Base-by-base conservation (phyloP, 2,888 invertebrate genomes). In the Xanthorhoe spadicearia region DNA sequence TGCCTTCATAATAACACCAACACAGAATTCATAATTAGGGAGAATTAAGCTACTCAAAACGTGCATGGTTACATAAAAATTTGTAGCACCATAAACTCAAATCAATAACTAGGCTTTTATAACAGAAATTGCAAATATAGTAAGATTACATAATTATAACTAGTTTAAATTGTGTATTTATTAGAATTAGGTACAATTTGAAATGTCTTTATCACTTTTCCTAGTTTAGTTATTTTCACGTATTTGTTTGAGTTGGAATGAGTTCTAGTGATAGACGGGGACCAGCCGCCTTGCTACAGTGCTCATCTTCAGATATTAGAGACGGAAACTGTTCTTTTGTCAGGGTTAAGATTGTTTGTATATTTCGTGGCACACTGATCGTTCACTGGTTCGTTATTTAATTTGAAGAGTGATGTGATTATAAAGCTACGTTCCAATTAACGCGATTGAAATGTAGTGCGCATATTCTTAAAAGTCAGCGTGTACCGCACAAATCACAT, bases 141-240 rank as follows among this genome's bases (percentile, higher is more conserved):
- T 56, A 23, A 28, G 9, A 23, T 56, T 49, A 32, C 28, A 32
- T 46, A n/a, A n/a, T n/a, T n/a, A 1, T 48, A 56, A 46, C 0
- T 54, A 59, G 17, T 1, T 48, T 49, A 49, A 58, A 18, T 35
- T 43, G 32, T 50, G 49, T 64, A 65, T 65, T 55, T 65, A 65
- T 65, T 61, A 63, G 62, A 18, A 59, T 51, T 66, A 59, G 55
- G 17, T 38, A 13, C 32, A n/a, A n/a, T 60, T 43, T 55, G 32
- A 32, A 35, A 17, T 35, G 23, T 55, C n/a, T 50, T 35, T 48
- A 52, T 52, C 18, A 38, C 49, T 50, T 49, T 28, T 51, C 18
- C 6, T 35, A 17, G 49, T 49, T 48, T 54, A 35, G 43, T 52
- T 60, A 6, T 38, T 28, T 57, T 17, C 9, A 17, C 28, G 28